These are phyloP conservation scores for Eupeodes corollae DNA, from an alignment of 1,140 invertebrate species.

Conservation along the genomic window DNA sequence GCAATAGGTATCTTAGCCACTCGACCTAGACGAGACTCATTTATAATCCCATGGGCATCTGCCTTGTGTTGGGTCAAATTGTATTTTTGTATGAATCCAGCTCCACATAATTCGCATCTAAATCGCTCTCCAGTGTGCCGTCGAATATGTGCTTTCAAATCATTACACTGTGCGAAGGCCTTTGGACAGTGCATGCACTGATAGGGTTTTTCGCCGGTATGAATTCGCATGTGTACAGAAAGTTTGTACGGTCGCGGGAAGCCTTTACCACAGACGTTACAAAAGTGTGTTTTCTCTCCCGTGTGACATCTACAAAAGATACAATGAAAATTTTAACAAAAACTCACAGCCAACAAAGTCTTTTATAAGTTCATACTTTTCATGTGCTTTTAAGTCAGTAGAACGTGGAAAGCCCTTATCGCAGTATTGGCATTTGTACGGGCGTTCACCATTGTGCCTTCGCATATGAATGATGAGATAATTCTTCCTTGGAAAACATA, in stretches of 20 bases:
- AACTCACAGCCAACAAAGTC: neutral
- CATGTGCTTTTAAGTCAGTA: conserved; percentile 40
- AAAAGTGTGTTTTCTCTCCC: conserved; percentile 54
- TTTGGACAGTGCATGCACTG: conserved; percentile 42
- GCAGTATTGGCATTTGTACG: conserved; percentile 39
- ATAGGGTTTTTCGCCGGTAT: conserved; percentile 43
- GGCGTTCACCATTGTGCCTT: conserved; percentile 40
- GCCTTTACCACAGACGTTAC: conserved; percentile 40
- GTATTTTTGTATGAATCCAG: conserved; percentile 42
- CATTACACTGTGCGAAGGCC: conserved; percentile 41
- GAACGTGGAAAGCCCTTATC: conserved; percentile 40
- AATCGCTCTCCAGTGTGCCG: conserved; percentile 40
- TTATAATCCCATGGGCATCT: conserved; percentile 36
- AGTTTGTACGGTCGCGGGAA: conserved; percentile 40
- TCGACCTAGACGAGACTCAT: conserved; percentile 18
- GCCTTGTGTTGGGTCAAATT: conserved; percentile 40
- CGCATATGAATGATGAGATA: conserved; percentile 41
- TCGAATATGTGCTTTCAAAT: conserved; percentile 44
- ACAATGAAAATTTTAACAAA: neutral
- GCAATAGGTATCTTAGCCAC: conserved; percentile 17
- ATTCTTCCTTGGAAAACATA: conserved; percentile 39
- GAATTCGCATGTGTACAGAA: conserved; percentile 39
- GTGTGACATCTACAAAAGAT: conserved; percentile 44
- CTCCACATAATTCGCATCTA: conserved; percentile 42
- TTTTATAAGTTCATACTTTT: conserved; percentile 11